Base-by-base conservation (phyloP, 2,888 invertebrate genomes). In the Cremastobaeus sp. region DNA sequence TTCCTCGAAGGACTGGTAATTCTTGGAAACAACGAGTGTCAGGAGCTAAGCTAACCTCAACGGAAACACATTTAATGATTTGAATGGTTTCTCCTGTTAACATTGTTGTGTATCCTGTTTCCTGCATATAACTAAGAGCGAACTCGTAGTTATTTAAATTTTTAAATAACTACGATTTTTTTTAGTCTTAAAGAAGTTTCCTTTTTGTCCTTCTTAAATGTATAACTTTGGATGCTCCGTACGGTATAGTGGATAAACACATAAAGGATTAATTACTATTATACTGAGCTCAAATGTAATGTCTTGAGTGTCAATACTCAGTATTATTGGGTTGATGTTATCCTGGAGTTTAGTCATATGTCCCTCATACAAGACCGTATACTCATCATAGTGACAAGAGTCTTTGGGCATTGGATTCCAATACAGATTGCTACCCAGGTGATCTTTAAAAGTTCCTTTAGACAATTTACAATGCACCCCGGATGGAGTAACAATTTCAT, bases 221-320 rank as follows among this genome's bases (percentile, higher is more conserved):
- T 62, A 41, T 6, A 71, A 25, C 52, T 57, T 57, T 1, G 74
- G 68, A 15, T 74, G 71, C 60, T 76, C 72, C 2, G 69, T 74
- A 20, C 15, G 11, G 11, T 32, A 39, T 0, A 64, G 11, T 5
- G 0, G 6, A 20, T 65, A 69, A 6, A 48, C 43, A 11, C 50
- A 60, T 2, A 47, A 9, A n/a, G 2, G 3, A n/a, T 30, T 3
- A 5, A 11, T 30, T 11, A 2, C 2, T 5, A 11, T 30, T 5
- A 9, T 9, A n/a, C 9, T 2, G 2, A 30, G 30, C 2, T 11
- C 9, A 11, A 30, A 30, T 5, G 30, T 30, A 2, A 30, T 30
- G 9, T 30, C 9, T 30, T 30, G 4, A 2, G 4, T 9, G 2
- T 30, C 9, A 5, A 30, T 2, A n/a, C 9, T 5, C 8, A 5